Base-by-base conservation (phyloP, 2,113 vertebrate species). In the Ceyx cyanopectus region DNA sequence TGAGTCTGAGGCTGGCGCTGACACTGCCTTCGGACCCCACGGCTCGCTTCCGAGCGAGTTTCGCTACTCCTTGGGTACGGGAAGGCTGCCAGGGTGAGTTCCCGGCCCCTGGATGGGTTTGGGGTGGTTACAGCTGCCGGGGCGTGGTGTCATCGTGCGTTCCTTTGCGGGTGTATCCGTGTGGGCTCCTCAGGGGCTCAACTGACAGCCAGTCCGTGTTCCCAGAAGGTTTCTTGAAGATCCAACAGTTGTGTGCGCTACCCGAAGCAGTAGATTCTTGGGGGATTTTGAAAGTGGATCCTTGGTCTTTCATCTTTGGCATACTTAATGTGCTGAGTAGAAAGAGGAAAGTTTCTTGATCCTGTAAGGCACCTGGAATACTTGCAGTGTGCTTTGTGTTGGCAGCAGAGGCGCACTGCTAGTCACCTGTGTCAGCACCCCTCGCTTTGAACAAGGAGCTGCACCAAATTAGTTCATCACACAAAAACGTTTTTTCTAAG, bases 201-300 rank as follows among this genome's bases (percentile, higher is more conserved):
- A 37, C 23, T 6, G 16, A 6, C 16, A 24, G 45, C 15, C 10
- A 0, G 34, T 3, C 57, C 5, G 1, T 12, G 29, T 9, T 9
- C 14, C 0, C 8, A 1, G 26, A 5, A 7, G 1, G 12, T 7
- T 15, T 27, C 37, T 6, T 14, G 19, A 10, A 29, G 10, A 9
- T 8, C 30, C 41, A 12, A 1, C 4, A 0, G 2, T 24, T 19
- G 63, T 6, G 14, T 21, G 34, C 32, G 21, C 32, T 1, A 26
- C 22, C 23, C 32, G 4, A 5, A 75, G 10, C 0, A 26, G 15
- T 1, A 5, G 32, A 3, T 3, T 9, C 11, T 56, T 1, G 1
- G 16, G 10, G 17, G 21, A 1, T 1, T 17, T 34, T 58, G 58
- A 4, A 12, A 26, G 14, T 7, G 20, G 8, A 1, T 58, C 0